Percentiles rank a stretch among this genome's conserved stretches.
phyloP scores from a whole-genome alignment of 2,888 invertebrate species.

The Drosophila mercatorum region DNA sequence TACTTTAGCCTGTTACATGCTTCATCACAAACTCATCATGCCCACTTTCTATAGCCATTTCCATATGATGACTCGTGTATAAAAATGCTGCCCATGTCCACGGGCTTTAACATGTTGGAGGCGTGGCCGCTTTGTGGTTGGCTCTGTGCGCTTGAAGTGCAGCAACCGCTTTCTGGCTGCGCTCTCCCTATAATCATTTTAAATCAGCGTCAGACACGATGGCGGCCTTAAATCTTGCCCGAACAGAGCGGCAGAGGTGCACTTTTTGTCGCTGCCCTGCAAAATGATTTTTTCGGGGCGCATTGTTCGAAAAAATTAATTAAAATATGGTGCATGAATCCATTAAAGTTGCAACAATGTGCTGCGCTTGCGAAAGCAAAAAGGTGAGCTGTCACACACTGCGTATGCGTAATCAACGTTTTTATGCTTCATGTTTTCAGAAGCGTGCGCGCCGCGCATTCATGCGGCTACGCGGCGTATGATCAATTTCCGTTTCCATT shows the following conservation, averaged over 20 bases:
- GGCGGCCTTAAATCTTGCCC: constrained; percentile 39
- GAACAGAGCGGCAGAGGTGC: neutral
- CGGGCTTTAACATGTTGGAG: constrained; percentile 19
- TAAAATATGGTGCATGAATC: constrained; percentile 61
- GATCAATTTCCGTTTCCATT: constrained; percentile 50
- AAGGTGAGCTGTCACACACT: constrained; percentile 33
- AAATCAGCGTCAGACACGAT: constrained; percentile 58
- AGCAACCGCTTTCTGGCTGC: constrained; percentile 34
- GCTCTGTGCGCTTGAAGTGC: constrained; percentile 34
- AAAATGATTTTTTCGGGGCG: constrained; percentile 27
- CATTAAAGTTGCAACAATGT: constrained; percentile 59
- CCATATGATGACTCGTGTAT: constrained; percentile 5
- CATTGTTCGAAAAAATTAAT: constrained; percentile 60
- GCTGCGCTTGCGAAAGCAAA: constrained; percentile 21
- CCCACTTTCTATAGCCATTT: neutral
- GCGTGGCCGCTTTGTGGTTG: constrained; percentile 43
- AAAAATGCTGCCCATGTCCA: constrained; percentile 32
- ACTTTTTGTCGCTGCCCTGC: constrained; percentile 20
- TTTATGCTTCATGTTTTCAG: constrained; percentile 10
- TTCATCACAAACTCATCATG: neutral
- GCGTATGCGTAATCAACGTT: constrained; percentile 42
- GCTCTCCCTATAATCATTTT: constrained; percentile 54
- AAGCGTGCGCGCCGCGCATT: neutral
- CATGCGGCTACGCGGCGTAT: constrained; percentile 40
- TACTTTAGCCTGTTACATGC: neutral